Evolutionary conservation across 2,888 invertebrate genomes (phyloP).

Genomic region (Auanema freiburgensis): DNA sequence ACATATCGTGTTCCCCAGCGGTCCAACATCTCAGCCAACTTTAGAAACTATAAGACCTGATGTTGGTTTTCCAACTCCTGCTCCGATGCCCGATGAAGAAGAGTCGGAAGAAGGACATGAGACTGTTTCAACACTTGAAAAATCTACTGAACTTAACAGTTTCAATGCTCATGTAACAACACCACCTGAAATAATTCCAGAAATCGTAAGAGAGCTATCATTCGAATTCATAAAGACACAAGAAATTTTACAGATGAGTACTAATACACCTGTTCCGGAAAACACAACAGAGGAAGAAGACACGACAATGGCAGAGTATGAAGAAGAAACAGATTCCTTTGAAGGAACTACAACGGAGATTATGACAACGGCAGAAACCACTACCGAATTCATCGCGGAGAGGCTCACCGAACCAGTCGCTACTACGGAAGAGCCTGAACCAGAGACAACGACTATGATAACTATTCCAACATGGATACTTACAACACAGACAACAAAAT

Average conservation of each 20-base stretch:
- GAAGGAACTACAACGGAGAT: constrained; percentile 14
- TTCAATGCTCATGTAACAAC: constrained; percentile 15
- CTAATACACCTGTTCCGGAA: constrained; percentile 1
- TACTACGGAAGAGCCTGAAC: not conserved
- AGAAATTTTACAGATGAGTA: not conserved
- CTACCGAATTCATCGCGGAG: too few relatives aligned
- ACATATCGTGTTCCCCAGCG: constrained; percentile 10
- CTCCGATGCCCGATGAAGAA: constrained; percentile 8
- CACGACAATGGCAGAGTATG: constrained; percentile 9
- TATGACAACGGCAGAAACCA: constrained; percentile 4
- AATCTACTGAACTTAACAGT: constrained; percentile 11
- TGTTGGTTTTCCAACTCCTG: constrained; percentile 14
- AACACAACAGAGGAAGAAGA: constrained; percentile 24
- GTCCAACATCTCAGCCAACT: not conserved
- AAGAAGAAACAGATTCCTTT: not conserved
- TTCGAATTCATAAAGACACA: too few relatives aligned
- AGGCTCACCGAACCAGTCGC: not conserved
- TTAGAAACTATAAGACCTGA: not conserved
- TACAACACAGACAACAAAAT: not conserved
- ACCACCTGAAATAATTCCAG: too few relatives aligned
- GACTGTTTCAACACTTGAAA: not conserved
- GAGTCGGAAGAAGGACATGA: not conserved
- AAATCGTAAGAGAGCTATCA: too few relatives aligned
- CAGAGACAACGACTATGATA: not conserved
- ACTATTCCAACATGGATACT: not conserved